Evolutionary conservation across 1,140 invertebrate species (phyloP), one percentile per base, ranked within the genome.

Genomic region (Drosophila miranda): DNA sequence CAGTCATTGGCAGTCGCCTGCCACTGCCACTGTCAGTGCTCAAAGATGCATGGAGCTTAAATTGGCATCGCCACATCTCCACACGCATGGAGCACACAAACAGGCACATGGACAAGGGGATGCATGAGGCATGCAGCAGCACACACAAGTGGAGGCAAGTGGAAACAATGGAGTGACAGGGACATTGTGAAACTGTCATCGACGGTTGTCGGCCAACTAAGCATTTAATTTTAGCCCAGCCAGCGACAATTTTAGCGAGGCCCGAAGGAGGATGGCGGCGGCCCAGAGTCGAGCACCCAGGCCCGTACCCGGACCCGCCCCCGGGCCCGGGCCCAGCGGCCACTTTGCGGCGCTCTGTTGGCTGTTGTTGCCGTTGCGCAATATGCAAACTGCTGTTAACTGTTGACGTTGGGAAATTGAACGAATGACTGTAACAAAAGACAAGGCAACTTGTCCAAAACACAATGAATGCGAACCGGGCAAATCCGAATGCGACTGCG

Each of bases 181-280:
- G 70, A 86, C 72, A 80, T 84, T 84, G 80, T 86, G 81, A 77
- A 84, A 86, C 81, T 84, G 81, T 83, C 81, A 73, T 86, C 67
- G 80, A 62, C 67, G 71, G 81, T 79, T 75, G 71, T 80, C 77
- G 73, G 64, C 68, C 73, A 81, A 75, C 69, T 69, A 76, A 84
- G 72, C 81, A 77, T 84, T 86, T 86, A 81, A 86, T 77, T 84
- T 86, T 66, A 75, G 61, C 70, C 42, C 72, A 75, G 61, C 50
- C 49, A 80, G 75, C 82, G 80, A 86, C 80, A 81, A 86, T 84
- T 84, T 84, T 77, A 86, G 80, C 86, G 34, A 38, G 72, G 77
- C 66, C 60, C 55, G 50, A 61, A 77, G 46, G 19, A 51, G 14
- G 6, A 43, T 30, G 30, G 8, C 30, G 7, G 8, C 28, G 8